Conservation (phyloP, 2,888 invertebrate genomes). For the Tetropium fuscum region DNA sequence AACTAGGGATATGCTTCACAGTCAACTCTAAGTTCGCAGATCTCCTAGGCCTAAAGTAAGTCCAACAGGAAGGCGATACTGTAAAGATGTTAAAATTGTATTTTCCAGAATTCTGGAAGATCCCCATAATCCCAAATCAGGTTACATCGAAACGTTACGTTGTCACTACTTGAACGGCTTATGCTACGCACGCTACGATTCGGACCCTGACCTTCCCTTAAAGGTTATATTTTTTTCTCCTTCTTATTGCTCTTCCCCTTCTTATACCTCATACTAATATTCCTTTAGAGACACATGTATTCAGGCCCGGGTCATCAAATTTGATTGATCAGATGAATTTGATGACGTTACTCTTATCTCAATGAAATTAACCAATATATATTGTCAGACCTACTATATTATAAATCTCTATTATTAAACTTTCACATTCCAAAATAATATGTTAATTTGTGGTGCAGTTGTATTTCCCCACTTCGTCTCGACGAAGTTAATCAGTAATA, state of each 20-base stretch:
- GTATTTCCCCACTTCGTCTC: too few relatives aligned
- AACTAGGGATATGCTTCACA: constrained; percentile 74
- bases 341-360: too few relatives aligned
- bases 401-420: too few relatives aligned
- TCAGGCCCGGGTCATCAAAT: too few relatives aligned
- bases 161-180: constrained; percentile 66
- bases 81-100: too few relatives aligned
- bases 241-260: neutral
- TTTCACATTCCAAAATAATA: too few relatives aligned
- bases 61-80: neutral
- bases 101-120: too few relatives aligned
- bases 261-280: neutral
- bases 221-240: constrained; percentile 50
- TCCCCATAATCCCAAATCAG: neutral
- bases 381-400: neutral
- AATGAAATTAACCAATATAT: neutral
- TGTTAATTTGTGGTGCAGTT: too few relatives aligned
- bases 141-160: constrained; percentile 8
- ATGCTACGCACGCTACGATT: constrained; percentile 66
- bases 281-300: too few relatives aligned
- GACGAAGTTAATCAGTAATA: too few relatives aligned
- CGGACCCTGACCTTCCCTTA: constrained; percentile 59
- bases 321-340: too few relatives aligned
- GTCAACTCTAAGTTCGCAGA: constrained; percentile 72
- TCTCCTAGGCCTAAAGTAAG: constrained; percentile 67